Evolutionary conservation across 2,797 vertebrate genomes (phyloP), one percentile per base, ranked within the genome.

Genomic region (Gadopsis bispinosus): DNA sequence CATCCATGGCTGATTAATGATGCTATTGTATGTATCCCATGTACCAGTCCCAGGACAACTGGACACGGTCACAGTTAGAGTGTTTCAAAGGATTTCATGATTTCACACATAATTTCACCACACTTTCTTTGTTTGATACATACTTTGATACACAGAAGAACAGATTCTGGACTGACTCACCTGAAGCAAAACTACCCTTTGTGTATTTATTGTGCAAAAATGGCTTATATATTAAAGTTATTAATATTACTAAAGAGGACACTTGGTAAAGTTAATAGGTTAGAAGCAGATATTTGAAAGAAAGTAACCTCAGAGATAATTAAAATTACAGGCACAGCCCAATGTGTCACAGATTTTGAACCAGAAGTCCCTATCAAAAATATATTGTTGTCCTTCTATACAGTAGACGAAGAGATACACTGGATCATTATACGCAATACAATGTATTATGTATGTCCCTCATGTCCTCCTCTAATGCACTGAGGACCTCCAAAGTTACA

Each of bases 1-100:
- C 88, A 87, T 70, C 71, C 45, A 0, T 51, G 13, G 71, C 77
- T 90, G 87, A 92, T 86, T 83, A 84, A 92, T 91, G 86, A 82
- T 68, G 75, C 76, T 67, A 45, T 37, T 63, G 14, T 73, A 56
- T 69, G 48, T 51, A 77, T 88, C 75, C 78, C 50, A 73, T 77
- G 80, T 83, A 73, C 69, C 67, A 74, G 31, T n/a, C 60, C 4
- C 20, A 68, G 29, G 47, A 71, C 76, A 83, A 65, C n/a, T 81
- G 41, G 41, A 77, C 68, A 82, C 41, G 87, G 19, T 39, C 19
- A 13, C 17, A 56, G 26, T 26, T 26, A 26, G 31, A 74, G 35
- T 78, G 41, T 85, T 80, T 77, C 20, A 68, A 35, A 73, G 33
- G 58, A 47, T 67, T 81, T 77, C 51, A 45, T 35, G 12, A 71